These are phyloP conservation scores for Petrosia ficiformis DNA, from an alignment of 37 sponge, comb jelly and placozoan genomes.

Conservation along the genomic window DNA sequence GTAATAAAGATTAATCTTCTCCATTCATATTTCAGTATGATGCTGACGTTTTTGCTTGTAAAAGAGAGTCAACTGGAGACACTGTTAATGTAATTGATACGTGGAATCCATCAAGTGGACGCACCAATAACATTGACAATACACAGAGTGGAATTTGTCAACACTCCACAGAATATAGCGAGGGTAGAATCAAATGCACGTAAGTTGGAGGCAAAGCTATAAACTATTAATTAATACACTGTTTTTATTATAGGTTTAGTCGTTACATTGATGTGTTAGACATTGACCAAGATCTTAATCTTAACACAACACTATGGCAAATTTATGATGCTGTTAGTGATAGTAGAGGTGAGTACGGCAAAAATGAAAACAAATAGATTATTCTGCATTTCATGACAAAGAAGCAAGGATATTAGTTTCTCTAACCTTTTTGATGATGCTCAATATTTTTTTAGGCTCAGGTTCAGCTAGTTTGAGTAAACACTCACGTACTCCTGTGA, in stretches of 20 bases:
- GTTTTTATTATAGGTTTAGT: constrained; percentile 11
- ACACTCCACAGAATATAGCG: neutral
- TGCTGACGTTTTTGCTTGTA: constrained; percentile 2
- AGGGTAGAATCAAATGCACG: neutral
- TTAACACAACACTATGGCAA: neutral
- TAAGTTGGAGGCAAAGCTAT: too few relatives aligned
- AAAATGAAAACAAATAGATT: too few relatives aligned
- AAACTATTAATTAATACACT: too few relatives aligned
- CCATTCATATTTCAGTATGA: neutral
- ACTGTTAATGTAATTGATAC: constrained; percentile 3
- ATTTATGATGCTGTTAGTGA: neutral
- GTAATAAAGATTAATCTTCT: neutral
- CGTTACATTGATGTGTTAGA: neutral
- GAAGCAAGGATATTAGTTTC: too few relatives aligned
- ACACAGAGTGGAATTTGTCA: neutral
- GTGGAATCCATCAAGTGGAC: neutral
- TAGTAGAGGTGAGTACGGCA: neutral
- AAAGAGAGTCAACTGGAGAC: neutral
- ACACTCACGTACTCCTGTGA: neutral
- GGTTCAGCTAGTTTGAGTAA: neutral
- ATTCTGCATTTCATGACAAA: too few relatives aligned
- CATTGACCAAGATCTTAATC: constrained; percentile 13
- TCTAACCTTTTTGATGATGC: too few relatives aligned
- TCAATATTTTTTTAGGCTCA: too few relatives aligned
- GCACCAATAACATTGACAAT: neutral